Conservation (phyloP, 2,888 invertebrate genomes). For the Calliopum simillimum region DNA sequence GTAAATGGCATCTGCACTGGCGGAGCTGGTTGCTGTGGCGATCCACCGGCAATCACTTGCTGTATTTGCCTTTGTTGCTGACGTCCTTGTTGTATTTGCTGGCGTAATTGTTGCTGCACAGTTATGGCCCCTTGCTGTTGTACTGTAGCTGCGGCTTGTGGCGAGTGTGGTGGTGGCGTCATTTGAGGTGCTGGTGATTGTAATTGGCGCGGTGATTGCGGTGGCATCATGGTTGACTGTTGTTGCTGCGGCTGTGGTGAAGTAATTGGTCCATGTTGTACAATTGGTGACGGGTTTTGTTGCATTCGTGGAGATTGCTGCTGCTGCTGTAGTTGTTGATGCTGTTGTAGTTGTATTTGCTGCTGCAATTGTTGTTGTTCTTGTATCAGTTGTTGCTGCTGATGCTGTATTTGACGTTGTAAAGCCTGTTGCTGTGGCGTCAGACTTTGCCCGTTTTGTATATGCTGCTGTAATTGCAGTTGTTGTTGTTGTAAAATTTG, state of each 20-base stretch:
- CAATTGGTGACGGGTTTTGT: constrained; percentile 63
- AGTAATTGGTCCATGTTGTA: constrained; percentile 60
- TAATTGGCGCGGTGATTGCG: constrained; percentile 63
- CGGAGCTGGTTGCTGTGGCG: constrained; percentile 54
- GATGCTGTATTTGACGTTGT: constrained; percentile 72
- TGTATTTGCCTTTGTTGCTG: constrained; percentile 47
- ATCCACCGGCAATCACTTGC: constrained; percentile 37
- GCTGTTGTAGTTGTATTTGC: constrained; percentile 66
- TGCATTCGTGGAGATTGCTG: constrained; percentile 62
- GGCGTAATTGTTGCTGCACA: constrained; percentile 60
- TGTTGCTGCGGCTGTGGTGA: constrained; percentile 53
- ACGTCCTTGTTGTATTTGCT: constrained; percentile 58
- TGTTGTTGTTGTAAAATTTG: constrained; percentile 61
- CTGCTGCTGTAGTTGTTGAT: constrained; percentile 59
- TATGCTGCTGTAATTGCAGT: constrained; percentile 59
- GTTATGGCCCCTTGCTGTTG: constrained; percentile 39
- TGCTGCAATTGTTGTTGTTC: constrained; percentile 67
- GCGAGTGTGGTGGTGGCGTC: constrained; percentile 66
- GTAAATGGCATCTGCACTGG: constrained; percentile 54
- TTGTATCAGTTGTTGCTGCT: constrained; percentile 66
- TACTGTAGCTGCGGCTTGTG: constrained; percentile 50
- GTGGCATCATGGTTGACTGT: constrained; percentile 56
- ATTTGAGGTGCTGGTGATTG: constrained; percentile 67
- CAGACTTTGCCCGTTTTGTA: constrained; percentile 60
- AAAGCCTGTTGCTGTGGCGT: constrained; percentile 63